Base-by-base conservation (phyloP, 2,797 vertebrate species). In the Pipistrellus pygmaeus region DNA sequence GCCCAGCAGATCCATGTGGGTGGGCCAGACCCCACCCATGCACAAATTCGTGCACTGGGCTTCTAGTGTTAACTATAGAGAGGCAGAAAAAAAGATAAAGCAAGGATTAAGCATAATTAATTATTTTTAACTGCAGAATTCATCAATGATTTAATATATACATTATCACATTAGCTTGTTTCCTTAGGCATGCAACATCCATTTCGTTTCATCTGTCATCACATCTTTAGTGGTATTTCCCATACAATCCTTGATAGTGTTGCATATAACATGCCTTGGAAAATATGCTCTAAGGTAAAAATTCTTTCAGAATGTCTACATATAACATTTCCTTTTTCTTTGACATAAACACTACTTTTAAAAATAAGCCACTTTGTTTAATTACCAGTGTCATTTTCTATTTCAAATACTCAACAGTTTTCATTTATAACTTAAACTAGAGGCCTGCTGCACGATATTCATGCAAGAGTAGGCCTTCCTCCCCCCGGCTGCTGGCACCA, bases 261-360 rank as follows among this genome's bases (percentile, higher is more conserved):
- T 85, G 10, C 32, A 32, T 35, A 88, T 32, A 75, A 25, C 18
- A 60, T 51, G 23, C 38, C 83, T 89, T 89, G 51, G 41, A 86
- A 97, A 94, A 75, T 75, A 86, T 53, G 27, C 23, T 93, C 88
- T 85, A 89, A 86, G 88, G 48, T 48, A 82, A 85, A 95, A 84
- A 23, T 69, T 78, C 44, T 91, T 91, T 91, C n/a, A 71, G 88
- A 72, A 96, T 80, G 10, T 83, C 57, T 77, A 46, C 30, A 62
- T 48, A 73, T 93, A 90, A 84, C 2, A 12, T 81, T 93, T 60
- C 78, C 12, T 77, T 92, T 88, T 95, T 81, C 57, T 71, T 88
- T 75, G 71, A 90, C 25, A 44, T 89, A 83, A 81, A 38, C 46
- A 44, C 41, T 88, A 72, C 85, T 93, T 88, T 15, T 57, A 48